Base-by-base conservation (phyloP, 2,113 vertebrate genomes). In the Chamaetylas fuelleborni region DNA sequence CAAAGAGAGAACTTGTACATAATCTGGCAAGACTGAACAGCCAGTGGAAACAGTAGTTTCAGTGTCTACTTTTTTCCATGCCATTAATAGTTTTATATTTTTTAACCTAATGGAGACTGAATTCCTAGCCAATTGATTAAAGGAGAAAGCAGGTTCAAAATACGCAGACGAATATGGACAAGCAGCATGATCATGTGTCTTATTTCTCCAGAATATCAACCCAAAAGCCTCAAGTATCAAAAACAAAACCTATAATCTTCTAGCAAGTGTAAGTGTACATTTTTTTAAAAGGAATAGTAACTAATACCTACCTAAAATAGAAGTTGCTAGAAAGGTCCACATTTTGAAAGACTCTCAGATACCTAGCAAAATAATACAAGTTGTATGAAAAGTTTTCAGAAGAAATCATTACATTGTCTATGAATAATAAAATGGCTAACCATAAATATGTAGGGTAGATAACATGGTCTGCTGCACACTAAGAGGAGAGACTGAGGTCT, bases 271-370 rank as follows among this genome's bases (percentile, higher is more conserved):
- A 48, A 83, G 7, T 11, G 23, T 1, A 45, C 15, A 2, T 5
- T 12, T 57, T 69, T 64, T 65, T 2, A 25, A 72, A 72, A 62
- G 12, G 29, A 66, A 43, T 16, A 61, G 19, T 72, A 81, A 93
- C 13, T 17, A 53, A 92, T 82, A 92, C 97, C 65, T 98, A 99
- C 99, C 99, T 99, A 95, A 99, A 99, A 96, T 99, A 99, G 97
- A 99, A 99, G 96, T 99, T 99, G 96, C 99, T 99, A 65, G 99
- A 99, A 25, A 99, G 98, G 87, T 99, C 99, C 79, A 99, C 99
- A 85, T 99, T 99, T 97, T 99, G 99, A 98, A 99, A 99, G 92
- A 99, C 99, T 86, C 99, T 98, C 87, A 99, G 97, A 91, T 99
- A 99, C 96, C 99, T 99, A 95, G 62, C 76, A 84, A 96, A 91